These are phyloP conservation scores for Oligia strigilis DNA, from an alignment of 2,888 invertebrate genomes.

Conservation along the genomic window DNA sequence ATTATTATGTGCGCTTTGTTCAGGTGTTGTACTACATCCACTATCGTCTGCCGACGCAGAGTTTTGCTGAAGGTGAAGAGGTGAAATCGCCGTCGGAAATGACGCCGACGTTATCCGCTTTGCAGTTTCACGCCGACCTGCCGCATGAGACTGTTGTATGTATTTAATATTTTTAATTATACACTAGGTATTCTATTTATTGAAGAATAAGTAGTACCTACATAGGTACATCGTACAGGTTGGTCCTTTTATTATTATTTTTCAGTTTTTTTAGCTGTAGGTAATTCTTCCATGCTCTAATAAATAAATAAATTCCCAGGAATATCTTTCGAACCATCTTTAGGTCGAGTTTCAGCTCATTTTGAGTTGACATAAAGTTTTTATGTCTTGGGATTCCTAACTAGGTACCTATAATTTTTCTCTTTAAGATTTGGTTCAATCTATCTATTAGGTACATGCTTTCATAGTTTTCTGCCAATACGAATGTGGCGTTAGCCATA, in stretches of 20 bases:
- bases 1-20: not conserved
- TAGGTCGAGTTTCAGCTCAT: not conserved
- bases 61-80: slow-evolving; percentile 92
- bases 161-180: slow-evolving; percentile 18
- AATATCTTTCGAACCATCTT: not conserved
- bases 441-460: not conserved
- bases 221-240: not conserved
- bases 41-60: slow-evolving; percentile 93
- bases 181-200: not conserved
- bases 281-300: not conserved
- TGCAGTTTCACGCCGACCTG: slow-evolving; percentile 96
- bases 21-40: slow-evolving; percentile 96
- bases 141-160: slow-evolving; percentile 94
- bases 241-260: not conserved
- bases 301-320: not conserved
- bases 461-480: not conserved
- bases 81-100: slow-evolving; percentile 89
- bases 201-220: not conserved
- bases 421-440: not conserved
- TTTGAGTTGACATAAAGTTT: not conserved
- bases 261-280: not conserved
- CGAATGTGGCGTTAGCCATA: not conserved
- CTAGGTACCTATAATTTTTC: not conserved
- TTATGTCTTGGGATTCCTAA: not conserved
- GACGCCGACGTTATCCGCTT: slow-evolving; percentile 93